A percentile compares a stretch with the other conserved stretches of the same genome.
Conservation (phyloP, 2,113 vertebrate species). For the Planiliza haematocheilus region DNA sequence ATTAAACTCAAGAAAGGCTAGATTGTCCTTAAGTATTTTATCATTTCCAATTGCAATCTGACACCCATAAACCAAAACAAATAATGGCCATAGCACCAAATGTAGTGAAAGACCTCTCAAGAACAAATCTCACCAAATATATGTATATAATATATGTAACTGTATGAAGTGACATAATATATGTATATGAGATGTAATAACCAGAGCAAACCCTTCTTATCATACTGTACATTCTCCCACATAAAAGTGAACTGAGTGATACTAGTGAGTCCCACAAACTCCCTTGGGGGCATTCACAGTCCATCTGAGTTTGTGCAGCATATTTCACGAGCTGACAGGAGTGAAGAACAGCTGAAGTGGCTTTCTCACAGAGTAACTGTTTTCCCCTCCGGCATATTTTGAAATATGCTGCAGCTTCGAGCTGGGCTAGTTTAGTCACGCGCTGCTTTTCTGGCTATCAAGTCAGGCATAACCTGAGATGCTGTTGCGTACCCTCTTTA, state of each 20-base stretch:
- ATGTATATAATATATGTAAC: no score
- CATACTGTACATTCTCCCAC: no score
- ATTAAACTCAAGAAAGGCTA: no score
- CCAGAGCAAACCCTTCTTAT: no score
- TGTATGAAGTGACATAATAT: no score
- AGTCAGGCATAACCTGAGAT: not conserved
- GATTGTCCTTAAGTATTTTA: not conserved
- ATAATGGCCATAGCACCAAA: no score
- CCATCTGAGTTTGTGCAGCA: accelerated
- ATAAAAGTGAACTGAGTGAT: not conserved
- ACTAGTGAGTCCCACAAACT: not conserved
- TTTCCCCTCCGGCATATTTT: conserved; percentile 36
- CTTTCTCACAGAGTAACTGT: conserved; percentile 1
- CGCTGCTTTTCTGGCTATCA: not conserved
- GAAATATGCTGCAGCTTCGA: not conserved
- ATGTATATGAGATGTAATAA: no score
- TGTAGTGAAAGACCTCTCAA: no score
- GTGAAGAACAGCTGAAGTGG: not conserved
- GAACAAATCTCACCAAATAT: no score
- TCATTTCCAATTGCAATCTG: not conserved
- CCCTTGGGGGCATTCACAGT: not conserved
- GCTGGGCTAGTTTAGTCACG: conserved; percentile 58
- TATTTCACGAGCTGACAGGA: not conserved
- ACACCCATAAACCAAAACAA: not conserved
- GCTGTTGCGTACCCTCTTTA: no score